These are phyloP conservation scores for Drosophila fungiperda DNA, from an alignment of 2,888 invertebrate genomes.

Conservation along the genomic window DNA sequence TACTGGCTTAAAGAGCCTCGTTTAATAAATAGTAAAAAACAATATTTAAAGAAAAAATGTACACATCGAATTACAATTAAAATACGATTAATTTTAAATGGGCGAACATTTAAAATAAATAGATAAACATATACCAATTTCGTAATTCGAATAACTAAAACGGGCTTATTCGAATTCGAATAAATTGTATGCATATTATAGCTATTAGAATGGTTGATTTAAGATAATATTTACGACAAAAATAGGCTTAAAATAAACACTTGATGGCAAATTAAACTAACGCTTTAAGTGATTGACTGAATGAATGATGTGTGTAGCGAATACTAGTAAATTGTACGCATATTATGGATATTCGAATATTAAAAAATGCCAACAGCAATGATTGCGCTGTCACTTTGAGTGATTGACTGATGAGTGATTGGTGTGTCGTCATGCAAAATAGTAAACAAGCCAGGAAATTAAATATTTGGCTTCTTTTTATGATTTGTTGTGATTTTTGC, in stretches of 20 bases:
- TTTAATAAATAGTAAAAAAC: slow-evolving; percentile 1
- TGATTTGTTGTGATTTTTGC: slow-evolving; percentile 75
- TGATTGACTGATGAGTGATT: slow-evolving; percentile 37
- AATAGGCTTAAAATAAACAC: neutral
- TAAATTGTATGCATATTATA: neutral
- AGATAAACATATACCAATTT: too few species aligned
- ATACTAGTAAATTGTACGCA: neutral
- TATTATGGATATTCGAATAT: neutral
- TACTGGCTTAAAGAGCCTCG: neutral
- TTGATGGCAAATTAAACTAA: neutral
- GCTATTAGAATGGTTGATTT: neutral
- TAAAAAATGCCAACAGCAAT: neutral
- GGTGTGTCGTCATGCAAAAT: slow-evolving; percentile 34
- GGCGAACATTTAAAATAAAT: neutral
- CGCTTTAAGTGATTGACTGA: neutral
- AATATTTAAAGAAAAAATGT: neutral
- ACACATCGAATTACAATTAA: neutral
- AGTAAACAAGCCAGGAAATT: slow-evolving; percentile 45
- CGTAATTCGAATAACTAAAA: neutral
- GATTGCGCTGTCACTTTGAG: slow-evolving; percentile 13
- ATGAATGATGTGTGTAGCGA: neutral
- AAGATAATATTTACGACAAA: too few species aligned
- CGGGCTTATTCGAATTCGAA: neutral
- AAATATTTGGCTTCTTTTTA: slow-evolving; percentile 51
- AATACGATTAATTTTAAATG: neutral